Percentiles rank a stretch among this genome's conserved stretches.
These are phyloP conservation scores for Platysternon megacephalum DNA, from an alignment of 2,113 vertebrate species.

Conservation along the genomic window DNA sequence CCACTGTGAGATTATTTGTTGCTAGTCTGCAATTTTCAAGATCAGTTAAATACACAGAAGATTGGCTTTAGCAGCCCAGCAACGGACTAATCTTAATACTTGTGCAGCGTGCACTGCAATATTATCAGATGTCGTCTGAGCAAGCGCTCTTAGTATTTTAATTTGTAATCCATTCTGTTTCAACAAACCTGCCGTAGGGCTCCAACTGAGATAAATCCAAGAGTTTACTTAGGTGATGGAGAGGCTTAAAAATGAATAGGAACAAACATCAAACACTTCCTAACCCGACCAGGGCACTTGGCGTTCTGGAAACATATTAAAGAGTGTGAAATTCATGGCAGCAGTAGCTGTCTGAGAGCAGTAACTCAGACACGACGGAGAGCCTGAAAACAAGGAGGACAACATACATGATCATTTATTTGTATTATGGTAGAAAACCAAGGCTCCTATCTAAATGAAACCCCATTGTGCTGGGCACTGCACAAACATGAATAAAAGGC, in stretches of 20 bases:
- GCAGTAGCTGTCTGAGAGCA: not conserved
- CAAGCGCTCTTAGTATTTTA: not conserved
- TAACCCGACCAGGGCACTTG: not conserved
- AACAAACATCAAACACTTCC: not conserved
- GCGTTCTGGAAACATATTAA: not conserved
- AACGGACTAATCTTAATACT: not conserved
- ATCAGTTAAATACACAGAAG: not conserved
- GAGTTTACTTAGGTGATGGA: not conserved
- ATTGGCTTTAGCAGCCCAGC: not conserved
- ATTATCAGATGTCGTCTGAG: not conserved
- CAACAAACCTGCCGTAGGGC: not conserved
- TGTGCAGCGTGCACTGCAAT: not conserved
- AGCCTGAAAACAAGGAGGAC: rapidly evolving
- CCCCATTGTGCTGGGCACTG: rapidly evolving
- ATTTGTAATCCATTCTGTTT: not conserved
- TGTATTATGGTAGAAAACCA: rapidly evolving
- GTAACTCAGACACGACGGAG: not conserved
- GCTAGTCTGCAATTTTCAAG: not conserved
- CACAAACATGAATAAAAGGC: no score
- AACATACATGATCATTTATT: not conserved
- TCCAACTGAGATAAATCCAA: not conserved
- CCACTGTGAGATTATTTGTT: not conserved
- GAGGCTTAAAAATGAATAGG: not conserved
- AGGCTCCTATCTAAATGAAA: not conserved
- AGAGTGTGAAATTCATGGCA: not conserved